phyloP scores from a whole-genome alignment of 2,113 vertebrate genomes.

The Arvicanthis niloticus region DNA sequence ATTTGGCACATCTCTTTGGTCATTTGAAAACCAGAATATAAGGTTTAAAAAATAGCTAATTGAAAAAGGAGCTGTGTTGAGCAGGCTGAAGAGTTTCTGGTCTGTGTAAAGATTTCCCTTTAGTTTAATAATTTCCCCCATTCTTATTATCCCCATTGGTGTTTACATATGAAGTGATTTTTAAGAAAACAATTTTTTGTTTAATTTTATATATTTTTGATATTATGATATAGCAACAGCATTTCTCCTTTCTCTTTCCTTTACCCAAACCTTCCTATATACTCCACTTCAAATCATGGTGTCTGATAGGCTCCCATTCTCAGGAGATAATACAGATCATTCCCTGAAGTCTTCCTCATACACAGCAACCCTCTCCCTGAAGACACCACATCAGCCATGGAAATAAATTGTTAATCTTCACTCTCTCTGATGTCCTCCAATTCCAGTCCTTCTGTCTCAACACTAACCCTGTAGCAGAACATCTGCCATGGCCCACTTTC shows the following conservation, averaged over 20 bases:
- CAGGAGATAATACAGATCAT: not conserved
- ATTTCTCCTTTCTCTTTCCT: not conserved
- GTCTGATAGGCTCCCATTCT: not conserved
- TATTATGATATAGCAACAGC: not conserved
- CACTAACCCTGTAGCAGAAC: not conserved
- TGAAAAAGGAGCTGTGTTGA: not conserved
- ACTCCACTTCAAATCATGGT: not conserved
- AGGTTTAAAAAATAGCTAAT: not conserved
- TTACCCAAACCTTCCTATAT: no score
- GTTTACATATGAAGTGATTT: not conserved
- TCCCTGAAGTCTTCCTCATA: fast-evolving
- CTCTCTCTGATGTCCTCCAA: not conserved
- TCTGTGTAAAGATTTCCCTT: not conserved
- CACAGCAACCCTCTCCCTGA: fast-evolving
- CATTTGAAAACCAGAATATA: constrained; percentile 54
- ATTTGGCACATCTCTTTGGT: not conserved
- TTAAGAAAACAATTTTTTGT: not conserved
- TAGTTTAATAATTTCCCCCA: not conserved
- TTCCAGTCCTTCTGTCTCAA: not conserved
- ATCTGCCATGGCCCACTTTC: not conserved
- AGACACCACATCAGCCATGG: not conserved
- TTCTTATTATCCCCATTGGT: not conserved
- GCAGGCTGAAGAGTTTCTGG: not conserved
- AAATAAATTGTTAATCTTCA: not conserved
- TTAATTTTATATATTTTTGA: not conserved